A percentile compares a stretch with the other conserved stretches of the same genome.
These are phyloP conservation scores for Cottoperca gobio DNA, from an alignment of 2,797 vertebrate genomes.

Conservation along the genomic window DNA sequence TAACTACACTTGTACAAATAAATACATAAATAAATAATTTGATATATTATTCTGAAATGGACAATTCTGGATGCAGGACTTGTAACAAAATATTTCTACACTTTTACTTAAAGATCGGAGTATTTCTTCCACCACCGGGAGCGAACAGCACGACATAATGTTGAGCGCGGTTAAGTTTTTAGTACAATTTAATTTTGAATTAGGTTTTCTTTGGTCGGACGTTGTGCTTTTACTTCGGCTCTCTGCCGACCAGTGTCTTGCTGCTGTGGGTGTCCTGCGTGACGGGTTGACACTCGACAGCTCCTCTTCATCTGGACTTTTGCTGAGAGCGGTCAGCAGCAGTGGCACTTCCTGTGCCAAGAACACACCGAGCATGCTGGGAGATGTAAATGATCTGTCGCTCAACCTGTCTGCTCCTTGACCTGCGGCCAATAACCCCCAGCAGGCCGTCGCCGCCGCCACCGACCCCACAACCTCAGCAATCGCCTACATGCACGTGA, in stretches of 20 bases:
- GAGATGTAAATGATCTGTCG: constrained; percentile 55
- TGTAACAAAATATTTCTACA: too few relatives aligned
- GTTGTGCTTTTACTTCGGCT: background rate
- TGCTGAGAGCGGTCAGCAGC: constrained; percentile 18
- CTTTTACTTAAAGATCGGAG: too few relatives aligned
- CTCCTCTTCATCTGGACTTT: constrained; percentile 45
- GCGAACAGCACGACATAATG: background rate
- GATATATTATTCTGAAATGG: too few relatives aligned
- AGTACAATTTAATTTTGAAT: background rate
- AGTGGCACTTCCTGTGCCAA: constrained; percentile 26
- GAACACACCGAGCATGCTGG: constrained; percentile 43
- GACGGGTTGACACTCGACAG: constrained; percentile 41
- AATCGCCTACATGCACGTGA: background rate
- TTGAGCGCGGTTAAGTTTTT: background rate
- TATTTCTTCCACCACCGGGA: too few relatives aligned
- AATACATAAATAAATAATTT: too few relatives aligned
- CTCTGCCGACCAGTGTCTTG: background rate
- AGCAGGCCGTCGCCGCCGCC: constrained; percentile 36
- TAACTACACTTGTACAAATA: too few relatives aligned
- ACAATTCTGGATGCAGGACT: too few relatives aligned
- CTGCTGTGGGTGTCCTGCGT: constrained; percentile 2
- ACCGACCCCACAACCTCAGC: constrained; percentile 32
- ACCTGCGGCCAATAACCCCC: constrained; percentile 43
- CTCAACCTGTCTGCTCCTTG: constrained; percentile 56
- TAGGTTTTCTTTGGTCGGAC: background rate